A percentile compares a stretch with the other conserved stretches of the same genome.
Evolutionary conservation across 1,140 invertebrate genomes (phyloP).

Genomic region (Drosophila bocqueti): DNA sequence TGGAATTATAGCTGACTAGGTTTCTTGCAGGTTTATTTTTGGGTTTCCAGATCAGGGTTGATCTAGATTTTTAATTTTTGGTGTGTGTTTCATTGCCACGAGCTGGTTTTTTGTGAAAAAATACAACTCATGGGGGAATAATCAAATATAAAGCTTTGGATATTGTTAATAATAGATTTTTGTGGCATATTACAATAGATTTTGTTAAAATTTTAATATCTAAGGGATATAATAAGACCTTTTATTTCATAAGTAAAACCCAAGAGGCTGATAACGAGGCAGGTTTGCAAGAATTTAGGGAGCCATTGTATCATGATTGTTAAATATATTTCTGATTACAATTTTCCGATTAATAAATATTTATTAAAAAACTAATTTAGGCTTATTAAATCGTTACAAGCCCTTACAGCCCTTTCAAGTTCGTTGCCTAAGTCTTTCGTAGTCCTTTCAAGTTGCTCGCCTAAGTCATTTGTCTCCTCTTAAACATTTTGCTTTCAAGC

Average conservation of each 20-base stretch:
- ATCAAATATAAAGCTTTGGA: neutral
- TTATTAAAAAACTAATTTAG: neutral
- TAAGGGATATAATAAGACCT: no score
- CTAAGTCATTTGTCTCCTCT: constrained; percentile 32
- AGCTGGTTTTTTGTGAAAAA: neutral
- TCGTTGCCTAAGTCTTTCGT: neutral
- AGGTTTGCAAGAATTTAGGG: no score
- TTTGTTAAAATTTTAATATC: neutral
- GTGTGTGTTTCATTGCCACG: constrained; percentile 11
- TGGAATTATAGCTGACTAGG: constrained; percentile 3
- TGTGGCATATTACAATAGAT: neutral
- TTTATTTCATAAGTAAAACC: no score
- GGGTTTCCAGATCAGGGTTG: constrained; percentile 30
- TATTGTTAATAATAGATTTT: neutral
- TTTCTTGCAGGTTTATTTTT: neutral
- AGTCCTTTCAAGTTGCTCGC: constrained; percentile 16
- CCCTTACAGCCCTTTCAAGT: neutral
- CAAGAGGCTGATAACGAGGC: no score
- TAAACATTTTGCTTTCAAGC: neutral
- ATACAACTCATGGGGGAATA: no score
- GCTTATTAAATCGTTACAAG: neutral
- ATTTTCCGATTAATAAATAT: neutral
- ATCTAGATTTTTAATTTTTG: neutral
- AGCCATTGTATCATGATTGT: no score
- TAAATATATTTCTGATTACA: no score